A percentile compares a stretch with the other conserved stretches of the same genome.
These are phyloP conservation scores for Priocnemis perturbator DNA, from an alignment of 2,888 invertebrate species.

Conservation along the genomic window DNA sequence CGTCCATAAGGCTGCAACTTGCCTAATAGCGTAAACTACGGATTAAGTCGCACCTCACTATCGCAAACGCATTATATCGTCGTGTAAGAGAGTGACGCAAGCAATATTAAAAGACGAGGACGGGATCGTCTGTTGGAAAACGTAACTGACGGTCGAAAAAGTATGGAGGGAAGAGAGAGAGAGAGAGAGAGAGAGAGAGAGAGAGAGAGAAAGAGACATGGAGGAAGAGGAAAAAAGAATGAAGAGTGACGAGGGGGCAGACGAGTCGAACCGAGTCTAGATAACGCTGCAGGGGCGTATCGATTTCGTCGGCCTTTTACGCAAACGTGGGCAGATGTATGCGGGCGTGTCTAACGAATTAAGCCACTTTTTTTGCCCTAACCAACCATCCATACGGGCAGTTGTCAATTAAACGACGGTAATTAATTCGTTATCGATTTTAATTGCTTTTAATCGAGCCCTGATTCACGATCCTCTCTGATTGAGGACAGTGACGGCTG, in stretches of 20 bases:
- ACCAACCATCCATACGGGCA: not conserved
- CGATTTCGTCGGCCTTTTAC: slow-evolving; percentile 55
- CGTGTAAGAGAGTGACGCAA: not conserved
- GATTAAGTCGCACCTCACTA: no score
- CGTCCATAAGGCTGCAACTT: no score
- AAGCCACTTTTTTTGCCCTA: not conserved
- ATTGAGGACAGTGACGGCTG: no score
- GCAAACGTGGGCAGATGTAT: slow-evolving; percentile 42
- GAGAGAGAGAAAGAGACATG: not conserved
- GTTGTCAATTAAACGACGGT: no score
- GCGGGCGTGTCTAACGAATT: slow-evolving; percentile 51
- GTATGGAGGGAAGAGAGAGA: not conserved
- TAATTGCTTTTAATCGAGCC: no score
- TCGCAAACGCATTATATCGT: no score
- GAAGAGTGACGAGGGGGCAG: not conserved
- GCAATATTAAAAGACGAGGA: not conserved
- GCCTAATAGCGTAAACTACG: no score
- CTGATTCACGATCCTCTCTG: no score
- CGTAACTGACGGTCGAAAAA: not conserved
- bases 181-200: not conserved
- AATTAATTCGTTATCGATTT: not conserved
- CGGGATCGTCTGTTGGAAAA: not conserved
- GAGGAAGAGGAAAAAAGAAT: not conserved
- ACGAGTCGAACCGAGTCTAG: not conserved
- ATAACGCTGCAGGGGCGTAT: slow-evolving; percentile 33